These are phyloP conservation scores for Poecilia wingei DNA, from an alignment of 2,797 vertebrate genomes.

Conservation along the genomic window DNA sequence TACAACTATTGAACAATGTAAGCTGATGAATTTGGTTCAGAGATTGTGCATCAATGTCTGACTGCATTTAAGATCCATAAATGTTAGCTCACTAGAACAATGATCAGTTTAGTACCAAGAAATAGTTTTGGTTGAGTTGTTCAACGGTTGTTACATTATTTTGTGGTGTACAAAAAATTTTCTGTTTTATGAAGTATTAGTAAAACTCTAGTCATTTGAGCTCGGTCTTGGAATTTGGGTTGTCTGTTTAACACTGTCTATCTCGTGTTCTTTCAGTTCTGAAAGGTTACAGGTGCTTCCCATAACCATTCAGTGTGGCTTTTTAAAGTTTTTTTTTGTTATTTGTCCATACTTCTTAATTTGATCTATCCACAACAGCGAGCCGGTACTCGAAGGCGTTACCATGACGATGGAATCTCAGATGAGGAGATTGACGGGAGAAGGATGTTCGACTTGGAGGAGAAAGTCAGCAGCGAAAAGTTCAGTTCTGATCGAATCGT, in stretches of 20 bases:
- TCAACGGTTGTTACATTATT: neutral
- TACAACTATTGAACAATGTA: neutral
- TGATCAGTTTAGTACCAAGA: neutral
- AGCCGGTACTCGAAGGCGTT: slow-evolving; percentile 91
- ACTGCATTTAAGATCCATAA: neutral
- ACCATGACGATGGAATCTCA: slow-evolving; percentile 96
- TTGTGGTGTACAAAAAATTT: no score
- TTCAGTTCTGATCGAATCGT: slow-evolving; percentile 89
- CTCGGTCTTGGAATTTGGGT: neutral
- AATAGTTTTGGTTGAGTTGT: no score
- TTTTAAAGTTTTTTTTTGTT: neutral
- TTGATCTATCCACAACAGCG: slow-evolving; percentile 78
- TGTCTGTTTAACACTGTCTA: neutral
- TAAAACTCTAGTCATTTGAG: no score
- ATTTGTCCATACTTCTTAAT: neutral
- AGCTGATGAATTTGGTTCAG: neutral
- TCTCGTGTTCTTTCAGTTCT: neutral
- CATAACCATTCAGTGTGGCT: neutral
- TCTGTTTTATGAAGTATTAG: no score
- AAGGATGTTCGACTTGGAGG: slow-evolving; percentile 94
- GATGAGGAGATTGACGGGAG: slow-evolving; percentile 98
- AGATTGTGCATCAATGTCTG: neutral
- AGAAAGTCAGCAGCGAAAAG: slow-evolving; percentile 90
- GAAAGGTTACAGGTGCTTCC: neutral
- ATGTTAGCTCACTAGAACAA: neutral